Conservation (phyloP, 2,113 vertebrate genomes). For the Procavia capensis region DNA sequence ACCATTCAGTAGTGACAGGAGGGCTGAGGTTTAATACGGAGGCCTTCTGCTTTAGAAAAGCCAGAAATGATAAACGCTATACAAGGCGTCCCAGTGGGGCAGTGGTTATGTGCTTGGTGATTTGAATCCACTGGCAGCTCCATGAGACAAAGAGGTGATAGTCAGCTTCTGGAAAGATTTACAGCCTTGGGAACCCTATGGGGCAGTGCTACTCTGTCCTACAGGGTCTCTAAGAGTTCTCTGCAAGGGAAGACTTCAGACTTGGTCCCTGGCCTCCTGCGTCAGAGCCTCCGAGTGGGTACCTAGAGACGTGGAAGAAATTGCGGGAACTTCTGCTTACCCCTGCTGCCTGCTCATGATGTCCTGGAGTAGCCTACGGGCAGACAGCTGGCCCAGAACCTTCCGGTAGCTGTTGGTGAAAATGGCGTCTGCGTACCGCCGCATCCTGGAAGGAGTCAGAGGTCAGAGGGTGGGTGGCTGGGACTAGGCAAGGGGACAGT, state of each 20-base stretch:
- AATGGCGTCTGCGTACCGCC: constrained; percentile 95
- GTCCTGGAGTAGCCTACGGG: constrained; percentile 94
- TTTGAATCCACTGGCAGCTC: neutral
- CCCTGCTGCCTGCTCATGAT: constrained; percentile 93
- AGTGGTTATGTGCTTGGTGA: neutral
- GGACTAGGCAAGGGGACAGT: neutral
- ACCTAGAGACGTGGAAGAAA: neutral
- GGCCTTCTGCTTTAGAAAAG: neutral
- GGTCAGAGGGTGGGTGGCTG: neutral
- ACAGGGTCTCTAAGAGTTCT: neutral
- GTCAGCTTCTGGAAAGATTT: too few relatives aligned
- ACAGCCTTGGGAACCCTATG: neutral
- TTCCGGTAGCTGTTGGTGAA: constrained; percentile 97
- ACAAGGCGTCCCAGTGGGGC: neutral
- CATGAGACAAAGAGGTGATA: neutral
- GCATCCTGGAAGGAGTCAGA: constrained; percentile 85
- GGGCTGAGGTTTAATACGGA: neutral
- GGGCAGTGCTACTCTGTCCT: neutral
- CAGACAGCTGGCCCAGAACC: constrained; percentile 94
- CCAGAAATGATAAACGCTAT: neutral
- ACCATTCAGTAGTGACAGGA: neutral
- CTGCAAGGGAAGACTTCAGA: neutral
- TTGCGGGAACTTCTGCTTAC: constrained; percentile 83
- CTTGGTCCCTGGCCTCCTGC: neutral
- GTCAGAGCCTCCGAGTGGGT: neutral